A percentile compares a stretch with the other conserved stretches of the same genome.
phyloP scores from a whole-genome alignment of 2,113 vertebrate genomes.

The Tetrao urogallus region DNA sequence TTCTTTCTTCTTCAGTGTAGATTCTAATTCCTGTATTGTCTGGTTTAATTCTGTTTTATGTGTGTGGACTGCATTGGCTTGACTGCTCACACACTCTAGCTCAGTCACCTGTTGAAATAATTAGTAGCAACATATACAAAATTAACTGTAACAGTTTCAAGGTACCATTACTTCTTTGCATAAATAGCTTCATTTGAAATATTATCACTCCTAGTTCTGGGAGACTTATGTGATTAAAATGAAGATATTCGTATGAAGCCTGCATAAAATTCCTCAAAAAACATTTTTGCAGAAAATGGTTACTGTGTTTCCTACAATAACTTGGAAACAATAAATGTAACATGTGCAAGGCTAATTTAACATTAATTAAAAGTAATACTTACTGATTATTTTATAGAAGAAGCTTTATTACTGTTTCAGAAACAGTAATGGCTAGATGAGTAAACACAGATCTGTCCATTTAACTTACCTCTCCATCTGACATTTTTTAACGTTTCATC shows the following conservation, averaged over 20 bases:
- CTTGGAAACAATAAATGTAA: background rate
- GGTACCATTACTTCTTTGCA: background rate
- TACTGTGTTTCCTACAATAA: background rate
- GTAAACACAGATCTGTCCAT: background rate
- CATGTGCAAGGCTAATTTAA: background rate
- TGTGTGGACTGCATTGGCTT: conserved; percentile 94
- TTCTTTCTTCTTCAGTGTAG: conserved; percentile 91
- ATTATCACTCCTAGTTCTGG: background rate
- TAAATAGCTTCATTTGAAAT: background rate
- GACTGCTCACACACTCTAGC: conserved; percentile 95
- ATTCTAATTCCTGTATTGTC: conserved; percentile 96
- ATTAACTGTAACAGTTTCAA: conserved; percentile 2
- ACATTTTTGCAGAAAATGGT: background rate
- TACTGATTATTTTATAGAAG: background rate
- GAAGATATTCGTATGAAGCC: background rate
- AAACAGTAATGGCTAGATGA: background rate
- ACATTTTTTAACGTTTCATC: background rate
- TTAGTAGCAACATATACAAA: background rate
- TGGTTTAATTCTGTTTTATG: conserved; percentile 97
- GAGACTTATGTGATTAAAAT: background rate
- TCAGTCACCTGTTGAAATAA: conserved; percentile 90
- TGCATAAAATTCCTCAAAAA: background rate
- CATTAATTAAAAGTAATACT: background rate
- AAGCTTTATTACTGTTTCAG: conserved; percentile 1
- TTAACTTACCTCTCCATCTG: background rate